phyloP scores from a whole-genome alignment of 2,797 vertebrate species.

The Scleropages formosus region DNA sequence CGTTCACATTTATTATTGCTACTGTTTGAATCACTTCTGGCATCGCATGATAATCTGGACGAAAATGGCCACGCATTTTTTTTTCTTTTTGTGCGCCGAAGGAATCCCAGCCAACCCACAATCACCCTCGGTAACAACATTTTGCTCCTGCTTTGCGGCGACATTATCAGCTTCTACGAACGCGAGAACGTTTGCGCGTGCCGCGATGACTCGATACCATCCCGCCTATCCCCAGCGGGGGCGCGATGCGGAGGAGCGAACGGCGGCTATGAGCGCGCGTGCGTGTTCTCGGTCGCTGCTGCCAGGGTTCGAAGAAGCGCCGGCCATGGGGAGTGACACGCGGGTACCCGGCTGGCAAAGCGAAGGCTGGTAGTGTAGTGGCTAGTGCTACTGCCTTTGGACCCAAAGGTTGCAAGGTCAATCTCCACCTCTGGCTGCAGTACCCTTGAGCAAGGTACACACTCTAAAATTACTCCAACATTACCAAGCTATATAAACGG shows the following conservation, averaged over 20 bases:
- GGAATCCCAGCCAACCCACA: not conserved
- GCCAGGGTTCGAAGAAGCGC: not conserved
- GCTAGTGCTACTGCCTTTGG: too few species aligned
- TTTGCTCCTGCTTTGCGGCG: not conserved
- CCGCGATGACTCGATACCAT: not conserved
- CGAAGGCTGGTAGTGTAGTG: too few species aligned
- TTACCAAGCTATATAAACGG: too few species aligned
- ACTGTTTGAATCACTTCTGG: constrained; percentile 12
- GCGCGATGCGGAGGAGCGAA: not conserved
- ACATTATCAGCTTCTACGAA: not conserved
- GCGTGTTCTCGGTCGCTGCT: constrained; percentile 12
- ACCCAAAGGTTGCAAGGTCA: too few species aligned
- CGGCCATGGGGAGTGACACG: too few species aligned
- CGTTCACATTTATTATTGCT: not conserved
- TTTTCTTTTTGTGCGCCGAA: too few species aligned
- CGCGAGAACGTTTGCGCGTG: not conserved
- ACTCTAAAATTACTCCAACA: too few species aligned
- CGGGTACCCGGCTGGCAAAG: too few species aligned
- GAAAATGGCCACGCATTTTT: not conserved
- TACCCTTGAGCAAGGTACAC: too few species aligned
- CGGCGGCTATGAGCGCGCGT: not conserved
- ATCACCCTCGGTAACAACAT: not conserved
- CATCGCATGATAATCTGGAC: too few species aligned
- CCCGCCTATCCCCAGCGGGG: not conserved
- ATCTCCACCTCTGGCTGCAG: too few species aligned